Conservation (phyloP, 2,797 vertebrate genomes). For the Gouania willdenowi region DNA sequence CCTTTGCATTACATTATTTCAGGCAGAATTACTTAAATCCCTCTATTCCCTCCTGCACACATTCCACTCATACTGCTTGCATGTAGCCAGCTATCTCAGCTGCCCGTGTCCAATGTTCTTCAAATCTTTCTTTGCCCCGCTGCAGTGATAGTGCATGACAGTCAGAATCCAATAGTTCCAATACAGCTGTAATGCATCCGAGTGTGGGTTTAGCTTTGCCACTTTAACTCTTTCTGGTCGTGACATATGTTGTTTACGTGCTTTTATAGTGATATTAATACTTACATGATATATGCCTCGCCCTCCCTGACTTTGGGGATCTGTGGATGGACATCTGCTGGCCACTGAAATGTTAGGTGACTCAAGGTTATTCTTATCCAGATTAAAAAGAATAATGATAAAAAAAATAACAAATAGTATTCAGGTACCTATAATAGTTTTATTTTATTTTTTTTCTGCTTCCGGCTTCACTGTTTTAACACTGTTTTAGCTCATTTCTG, state of each 20-base stretch:
- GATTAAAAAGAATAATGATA: too few species aligned
- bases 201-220: conserved; percentile 85
- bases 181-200: conserved; percentile 47
- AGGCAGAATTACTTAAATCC: conserved; percentile 24
- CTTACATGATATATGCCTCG: too few species aligned
- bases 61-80: conserved; percentile 24
- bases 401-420: too few species aligned
- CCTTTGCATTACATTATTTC: conserved; percentile 22
- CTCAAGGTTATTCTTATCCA: too few species aligned
- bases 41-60: conserved; percentile 5
- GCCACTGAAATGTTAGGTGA: too few species aligned
- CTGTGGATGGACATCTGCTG: too few species aligned
- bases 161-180: conserved; percentile 30
- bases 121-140: conserved; percentile 14
- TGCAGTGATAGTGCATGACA: conserved; percentile 22
- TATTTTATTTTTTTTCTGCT: too few species aligned
- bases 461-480: too few species aligned
- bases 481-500: too few species aligned
- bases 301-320: too few species aligned
- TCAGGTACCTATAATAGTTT: too few species aligned
- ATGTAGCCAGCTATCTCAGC: conserved; percentile 19
- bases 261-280: too few species aligned
- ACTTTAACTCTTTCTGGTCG: conserved; percentile 81
- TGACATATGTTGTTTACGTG: conserved; percentile 89
- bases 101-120: conserved; percentile 48